Conservation (phyloP, 2,113 vertebrate species). For the Psettodes erumei region DNA sequence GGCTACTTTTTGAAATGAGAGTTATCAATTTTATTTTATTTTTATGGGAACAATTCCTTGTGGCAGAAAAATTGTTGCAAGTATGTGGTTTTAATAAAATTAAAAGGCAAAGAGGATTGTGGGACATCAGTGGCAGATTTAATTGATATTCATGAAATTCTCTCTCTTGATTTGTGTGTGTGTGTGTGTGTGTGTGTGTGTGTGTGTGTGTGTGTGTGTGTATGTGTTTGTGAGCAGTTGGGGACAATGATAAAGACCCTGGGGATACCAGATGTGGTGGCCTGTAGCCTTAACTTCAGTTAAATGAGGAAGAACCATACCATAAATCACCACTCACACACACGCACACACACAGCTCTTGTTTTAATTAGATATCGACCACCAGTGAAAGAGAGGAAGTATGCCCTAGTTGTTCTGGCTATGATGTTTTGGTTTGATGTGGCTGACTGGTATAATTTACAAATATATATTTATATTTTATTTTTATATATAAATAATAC, state of each 20-base stretch:
- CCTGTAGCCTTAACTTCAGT: slow-evolving; percentile 61
- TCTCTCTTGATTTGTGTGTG: slow-evolving; percentile 19
- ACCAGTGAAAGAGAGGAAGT: slow-evolving; percentile 23
- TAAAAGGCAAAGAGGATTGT: not conserved
- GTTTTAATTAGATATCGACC: slow-evolving; percentile 83
- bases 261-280: slow-evolving; percentile 61
- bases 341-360: slow-evolving; percentile 36
- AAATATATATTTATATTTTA: too few relatives aligned
- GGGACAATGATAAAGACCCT: slow-evolving; percentile 56
- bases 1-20: slow-evolving; percentile 13
- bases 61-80: slow-evolving; percentile 7
- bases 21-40: not conserved
- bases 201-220: slow-evolving; percentile 26
- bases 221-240: slow-evolving; percentile 2
- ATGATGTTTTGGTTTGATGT: slow-evolving; percentile 51
- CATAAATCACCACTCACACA: slow-evolving; percentile 65
- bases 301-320: slow-evolving; percentile 59
- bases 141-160: slow-evolving; percentile 50
- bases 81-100: slow-evolving; percentile 12
- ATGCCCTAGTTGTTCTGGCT: slow-evolving; percentile 32
- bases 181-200: slow-evolving; percentile 32
- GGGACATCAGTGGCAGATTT: slow-evolving; percentile 8
- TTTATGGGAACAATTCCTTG: slow-evolving; percentile 2
- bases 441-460: too few relatives aligned
- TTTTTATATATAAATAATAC: too few relatives aligned